A percentile compares a stretch with the other conserved stretches of the same genome.
Conservation (phyloP, 92 coral and sea anemone genomes). For the Heliopora coerulea region DNA sequence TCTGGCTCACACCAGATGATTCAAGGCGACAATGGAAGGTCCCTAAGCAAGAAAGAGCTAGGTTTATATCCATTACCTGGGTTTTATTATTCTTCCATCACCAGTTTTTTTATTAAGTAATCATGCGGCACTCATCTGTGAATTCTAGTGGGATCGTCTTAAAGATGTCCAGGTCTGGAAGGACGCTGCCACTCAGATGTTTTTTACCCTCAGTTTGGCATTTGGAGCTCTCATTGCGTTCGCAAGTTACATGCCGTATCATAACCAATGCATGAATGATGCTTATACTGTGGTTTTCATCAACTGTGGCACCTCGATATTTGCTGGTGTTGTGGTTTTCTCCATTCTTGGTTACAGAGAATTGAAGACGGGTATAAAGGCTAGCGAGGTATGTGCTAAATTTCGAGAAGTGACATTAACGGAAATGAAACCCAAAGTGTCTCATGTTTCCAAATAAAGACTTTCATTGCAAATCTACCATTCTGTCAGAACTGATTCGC, state of each 20-base stretch:
- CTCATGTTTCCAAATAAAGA: too few relatives aligned
- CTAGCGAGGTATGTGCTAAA: conserved; percentile 54
- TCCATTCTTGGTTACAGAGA: conserved; percentile 95
- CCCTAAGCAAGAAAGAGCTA: too few relatives aligned
- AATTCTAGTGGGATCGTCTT: conserved; percentile 64
- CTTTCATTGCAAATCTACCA: too few relatives aligned
- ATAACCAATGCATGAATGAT: conserved; percentile 91
- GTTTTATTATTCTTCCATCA: too few relatives aligned
- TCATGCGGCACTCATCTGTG: too few relatives aligned
- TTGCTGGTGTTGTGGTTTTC: conserved; percentile 98
- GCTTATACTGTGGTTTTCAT: conserved; percentile 86
- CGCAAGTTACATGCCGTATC: conserved; percentile 93
- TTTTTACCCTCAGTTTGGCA: conserved; percentile 94
- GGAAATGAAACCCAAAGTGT: too few relatives aligned
- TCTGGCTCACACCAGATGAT: too few relatives aligned
- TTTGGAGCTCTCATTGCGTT: conserved; percentile 97
- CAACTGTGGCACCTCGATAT: conserved; percentile 92
- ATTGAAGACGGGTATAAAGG: conserved; percentile 75
- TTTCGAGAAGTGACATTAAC: too few relatives aligned
- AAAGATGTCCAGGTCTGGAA: conserved; percentile 89
- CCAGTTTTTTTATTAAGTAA: too few relatives aligned
- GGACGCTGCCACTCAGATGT: conserved; percentile 99
- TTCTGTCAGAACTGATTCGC: too few relatives aligned
- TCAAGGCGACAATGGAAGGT: too few relatives aligned
- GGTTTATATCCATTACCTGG: too few relatives aligned